Percentiles rank a stretch among this genome's conserved stretches.
Conservation (phyloP, 1,140 invertebrate species). For the Zeugodacus cucurbitae region DNA sequence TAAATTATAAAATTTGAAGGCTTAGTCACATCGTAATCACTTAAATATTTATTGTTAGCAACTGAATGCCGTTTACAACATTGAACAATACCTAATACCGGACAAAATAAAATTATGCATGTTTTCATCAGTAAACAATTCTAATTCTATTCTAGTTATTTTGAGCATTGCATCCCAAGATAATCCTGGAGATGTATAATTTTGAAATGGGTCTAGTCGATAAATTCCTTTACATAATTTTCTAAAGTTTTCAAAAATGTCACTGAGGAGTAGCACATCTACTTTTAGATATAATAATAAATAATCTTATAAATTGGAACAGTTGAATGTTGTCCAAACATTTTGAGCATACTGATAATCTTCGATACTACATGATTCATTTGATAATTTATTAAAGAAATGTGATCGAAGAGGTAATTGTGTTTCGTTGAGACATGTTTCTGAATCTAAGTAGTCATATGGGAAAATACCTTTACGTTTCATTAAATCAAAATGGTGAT, state of each 20-base stretch:
- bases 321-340: conserved; percentile 66
- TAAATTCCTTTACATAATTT: conserved; percentile 53
- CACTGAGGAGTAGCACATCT: conserved; percentile 64
- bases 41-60: conserved; percentile 68
- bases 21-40: conserved; percentile 63
- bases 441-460: conserved; percentile 63
- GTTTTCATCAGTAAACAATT: conserved; percentile 67
- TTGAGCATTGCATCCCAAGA: conserved; percentile 66
- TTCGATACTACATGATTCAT: conserved; percentile 50
- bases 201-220: conserved; percentile 56
- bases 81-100: conserved; percentile 60
- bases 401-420: conserved; percentile 51
- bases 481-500: conserved; percentile 52
- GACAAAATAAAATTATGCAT: conserved; percentile 65
- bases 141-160: conserved; percentile 64
- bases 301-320: conserved; percentile 63
- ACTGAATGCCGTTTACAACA: conserved; percentile 62
- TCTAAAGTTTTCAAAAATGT: conserved; percentile 69
- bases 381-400: not conserved
- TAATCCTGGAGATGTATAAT: conserved; percentile 59
- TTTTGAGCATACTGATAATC: conserved; percentile 66
- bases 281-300: conserved; percentile 66
- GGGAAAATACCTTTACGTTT: conserved; percentile 57
- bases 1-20: conserved; percentile 64
- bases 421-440: conserved; percentile 50